A percentile compares a stretch with the other conserved stretches of the same genome.
Conservation (phyloP, 2,113 vertebrate genomes). For the Cheirogaleus medius region DNA sequence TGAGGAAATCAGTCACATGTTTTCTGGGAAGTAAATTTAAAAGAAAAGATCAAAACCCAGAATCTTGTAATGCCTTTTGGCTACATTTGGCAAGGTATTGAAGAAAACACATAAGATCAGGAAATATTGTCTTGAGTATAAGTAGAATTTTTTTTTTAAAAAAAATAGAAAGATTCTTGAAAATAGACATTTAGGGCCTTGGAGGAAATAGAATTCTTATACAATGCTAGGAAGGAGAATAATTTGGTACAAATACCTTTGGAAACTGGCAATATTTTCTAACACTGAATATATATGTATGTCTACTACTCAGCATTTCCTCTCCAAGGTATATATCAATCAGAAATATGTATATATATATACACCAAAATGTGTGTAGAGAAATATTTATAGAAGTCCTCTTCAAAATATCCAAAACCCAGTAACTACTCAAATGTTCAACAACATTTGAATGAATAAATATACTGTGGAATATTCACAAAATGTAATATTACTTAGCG, state of each 20-base stretch:
- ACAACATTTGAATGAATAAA: not conserved
- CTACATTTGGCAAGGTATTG: not conserved
- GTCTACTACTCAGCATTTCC: not conserved
- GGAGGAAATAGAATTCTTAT: not conserved
- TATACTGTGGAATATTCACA: not conserved
- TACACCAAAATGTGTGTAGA: not conserved
- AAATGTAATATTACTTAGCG: not conserved
- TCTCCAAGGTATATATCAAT: not conserved
- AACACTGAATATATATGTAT: not conserved
- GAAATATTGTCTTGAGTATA: not conserved
- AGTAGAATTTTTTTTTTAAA: not conserved
- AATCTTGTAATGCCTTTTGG: not conserved
- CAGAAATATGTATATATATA: not conserved
- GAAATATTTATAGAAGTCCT: not conserved
- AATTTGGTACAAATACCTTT: not conserved
- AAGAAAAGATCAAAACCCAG: not conserved
- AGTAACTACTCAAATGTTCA: not conserved
- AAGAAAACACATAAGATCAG: constrained; percentile 1
- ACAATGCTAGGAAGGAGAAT: not conserved
- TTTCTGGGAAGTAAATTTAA: not conserved
- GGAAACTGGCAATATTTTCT: not conserved
- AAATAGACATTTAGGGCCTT: not conserved
- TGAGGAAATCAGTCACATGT: not conserved
- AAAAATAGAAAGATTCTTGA: not conserved
- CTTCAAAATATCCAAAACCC: not conserved